These are phyloP conservation scores for Platysternon megacephalum DNA, from an alignment of 2,113 vertebrate species.

Conservation along the genomic window DNA sequence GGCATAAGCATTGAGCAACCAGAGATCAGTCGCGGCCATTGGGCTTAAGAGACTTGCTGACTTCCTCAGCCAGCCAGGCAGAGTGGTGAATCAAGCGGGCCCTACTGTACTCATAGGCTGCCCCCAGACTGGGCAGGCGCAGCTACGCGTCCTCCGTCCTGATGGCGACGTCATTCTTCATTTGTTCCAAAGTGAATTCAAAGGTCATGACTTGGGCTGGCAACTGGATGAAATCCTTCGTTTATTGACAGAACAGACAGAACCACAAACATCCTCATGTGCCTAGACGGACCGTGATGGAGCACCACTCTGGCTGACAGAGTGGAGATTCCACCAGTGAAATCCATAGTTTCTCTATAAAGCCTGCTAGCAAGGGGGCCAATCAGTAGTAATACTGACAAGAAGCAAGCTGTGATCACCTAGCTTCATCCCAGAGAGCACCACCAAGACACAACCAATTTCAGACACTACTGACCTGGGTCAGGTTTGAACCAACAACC, in stretches of 20 bases:
- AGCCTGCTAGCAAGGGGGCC: conserved; percentile 17
- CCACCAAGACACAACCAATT: conserved; percentile 47
- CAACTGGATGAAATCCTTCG: background rate
- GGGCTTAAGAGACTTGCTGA: too few species aligned
- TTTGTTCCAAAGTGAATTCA: background rate
- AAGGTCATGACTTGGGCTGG: background rate
- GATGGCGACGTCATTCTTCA: background rate
- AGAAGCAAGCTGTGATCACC: conserved; percentile 55
- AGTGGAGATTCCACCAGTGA: background rate
- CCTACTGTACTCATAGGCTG: too few species aligned
- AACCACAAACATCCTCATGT: background rate
- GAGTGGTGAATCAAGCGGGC: too few species aligned
- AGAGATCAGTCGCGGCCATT: too few species aligned
- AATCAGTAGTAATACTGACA: background rate
- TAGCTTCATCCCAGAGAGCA: conserved; percentile 24
- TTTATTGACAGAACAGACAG: background rate
- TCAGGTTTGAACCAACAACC: conserved; percentile 46
- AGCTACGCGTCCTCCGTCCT: background rate
- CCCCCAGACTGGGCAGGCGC: too few species aligned
- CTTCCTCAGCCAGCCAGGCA: too few species aligned
- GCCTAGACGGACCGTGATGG: background rate
- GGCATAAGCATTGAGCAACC: background rate
- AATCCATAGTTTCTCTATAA: background rate
- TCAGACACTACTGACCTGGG: conserved; percentile 44
- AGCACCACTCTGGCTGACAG: background rate